phyloP scores from a whole-genome alignment of 2,113 vertebrate genomes.

The Lasiurus cinereus region DNA sequence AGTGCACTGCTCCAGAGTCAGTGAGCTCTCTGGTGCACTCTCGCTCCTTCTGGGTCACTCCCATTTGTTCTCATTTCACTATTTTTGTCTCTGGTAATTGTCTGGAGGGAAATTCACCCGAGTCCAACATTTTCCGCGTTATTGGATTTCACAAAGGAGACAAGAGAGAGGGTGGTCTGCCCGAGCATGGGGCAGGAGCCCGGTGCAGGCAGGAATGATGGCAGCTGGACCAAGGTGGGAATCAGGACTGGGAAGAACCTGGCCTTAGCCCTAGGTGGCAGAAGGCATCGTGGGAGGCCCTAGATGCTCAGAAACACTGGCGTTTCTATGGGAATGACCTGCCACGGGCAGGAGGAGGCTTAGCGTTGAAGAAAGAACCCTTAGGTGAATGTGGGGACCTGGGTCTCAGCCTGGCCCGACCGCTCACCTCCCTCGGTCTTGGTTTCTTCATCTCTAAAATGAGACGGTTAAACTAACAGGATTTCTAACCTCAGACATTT shows the following conservation, averaged over 20 bases:
- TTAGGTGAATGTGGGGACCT: neutral
- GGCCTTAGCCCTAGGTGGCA: neutral
- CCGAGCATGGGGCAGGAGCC: neutral
- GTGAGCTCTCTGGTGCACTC: constrained; percentile 60
- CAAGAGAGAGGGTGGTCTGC: neutral
- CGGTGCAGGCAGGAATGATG: neutral
- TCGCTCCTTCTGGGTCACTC: constrained; percentile 74
- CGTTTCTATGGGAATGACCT: neutral
- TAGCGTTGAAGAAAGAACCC: neutral
- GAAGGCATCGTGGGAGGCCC: too few relatives aligned
- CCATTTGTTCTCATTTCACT: constrained; percentile 79
- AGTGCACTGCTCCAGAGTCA: neutral
- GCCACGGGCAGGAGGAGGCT: rapidly evolving
- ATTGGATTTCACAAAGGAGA: constrained; percentile 65
- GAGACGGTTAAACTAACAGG: neutral
- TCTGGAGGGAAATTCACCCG: constrained; percentile 74
- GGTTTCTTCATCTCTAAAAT: neutral
- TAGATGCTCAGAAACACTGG: neutral
- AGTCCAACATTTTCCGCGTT: constrained; percentile 59
- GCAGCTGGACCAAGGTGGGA: neutral
- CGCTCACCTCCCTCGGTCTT: neutral
- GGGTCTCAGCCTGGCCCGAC: neutral
- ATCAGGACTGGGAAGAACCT: neutral
- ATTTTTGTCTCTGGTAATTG: constrained; percentile 74
- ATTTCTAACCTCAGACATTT: neutral